phyloP scores from a whole-genome alignment of 2,797 vertebrate species.

The Meriones psammophilus region DNA sequence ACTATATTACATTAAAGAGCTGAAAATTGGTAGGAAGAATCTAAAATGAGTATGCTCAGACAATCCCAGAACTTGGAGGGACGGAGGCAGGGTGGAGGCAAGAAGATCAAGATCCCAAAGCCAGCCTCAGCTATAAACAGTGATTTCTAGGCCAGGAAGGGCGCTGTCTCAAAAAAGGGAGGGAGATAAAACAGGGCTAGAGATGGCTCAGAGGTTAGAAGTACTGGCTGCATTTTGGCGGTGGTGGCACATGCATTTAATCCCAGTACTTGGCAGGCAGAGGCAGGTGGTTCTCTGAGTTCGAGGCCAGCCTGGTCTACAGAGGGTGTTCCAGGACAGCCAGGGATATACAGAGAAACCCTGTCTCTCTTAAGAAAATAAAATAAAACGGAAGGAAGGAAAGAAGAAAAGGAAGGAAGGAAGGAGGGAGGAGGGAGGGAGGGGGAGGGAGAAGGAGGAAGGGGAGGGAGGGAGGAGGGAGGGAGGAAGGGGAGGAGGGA shows the following conservation, averaged over 20 bases:
- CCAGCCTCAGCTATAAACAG: neutral
- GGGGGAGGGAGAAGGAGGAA: too few relatives aligned
- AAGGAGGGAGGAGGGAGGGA: too few relatives aligned
- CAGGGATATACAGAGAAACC: neutral
- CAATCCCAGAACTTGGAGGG: too few relatives aligned
- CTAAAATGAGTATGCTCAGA: neutral
- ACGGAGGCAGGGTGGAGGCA: neutral
- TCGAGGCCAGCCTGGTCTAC: neutral
- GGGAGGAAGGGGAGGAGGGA: too few relatives aligned
- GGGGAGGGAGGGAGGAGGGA: too few relatives aligned
- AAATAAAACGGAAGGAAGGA: too few relatives aligned
- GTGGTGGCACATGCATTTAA: neutral
- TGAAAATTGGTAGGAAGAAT: neutral
- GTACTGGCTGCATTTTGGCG: neutral
- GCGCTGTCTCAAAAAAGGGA: neutral
- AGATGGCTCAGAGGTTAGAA: neutral
- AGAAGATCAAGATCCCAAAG: neutral
- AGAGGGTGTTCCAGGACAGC: too few relatives aligned
- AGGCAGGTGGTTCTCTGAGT: neutral
- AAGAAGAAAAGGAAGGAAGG: too few relatives aligned
- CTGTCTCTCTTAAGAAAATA: too few relatives aligned
- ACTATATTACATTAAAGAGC: neutral
- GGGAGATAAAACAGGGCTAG: neutral
- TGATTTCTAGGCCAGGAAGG: too few relatives aligned
- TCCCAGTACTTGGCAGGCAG: neutral